Base-by-base conservation (phyloP, 2,797 vertebrate species). In the Mastacembelus armatus region DNA sequence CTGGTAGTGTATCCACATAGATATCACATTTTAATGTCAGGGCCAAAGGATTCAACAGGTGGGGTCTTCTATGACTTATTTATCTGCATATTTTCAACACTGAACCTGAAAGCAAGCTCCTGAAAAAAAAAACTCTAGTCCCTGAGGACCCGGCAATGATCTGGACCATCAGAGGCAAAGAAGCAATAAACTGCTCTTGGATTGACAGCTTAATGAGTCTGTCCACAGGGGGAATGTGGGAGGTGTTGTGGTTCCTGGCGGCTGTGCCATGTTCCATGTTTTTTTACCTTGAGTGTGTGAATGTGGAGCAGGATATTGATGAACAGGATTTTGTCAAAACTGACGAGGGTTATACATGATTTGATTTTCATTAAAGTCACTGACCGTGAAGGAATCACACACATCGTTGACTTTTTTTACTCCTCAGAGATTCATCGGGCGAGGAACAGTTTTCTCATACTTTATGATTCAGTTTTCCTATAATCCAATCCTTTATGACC, bases 121-220 rank as follows among this genome's bases (percentile, higher is more conserved):
- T 57, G 30, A 51, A 67, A 66, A 61, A 64, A 61, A 64, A 63
- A 32, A 54, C 3, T 32, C 27, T 58, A 40, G 18, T 71, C 32
- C 58, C 5, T 26, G 19, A 24, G 48, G 51, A 30, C 64, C 42
- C 29, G 10, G n/a, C 29, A 19, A 63, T 33, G 47, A 56, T 66
- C 42, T 36, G 19, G 38, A 22, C 54, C 39, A 39, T 5, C 35
- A 12, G 48, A 43, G 56, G 40, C 55, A 21, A 76, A 50, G 56
- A 30, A 35, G 22, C 61, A 22, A 21, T 67, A 38, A 74, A 58
- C 27, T 67, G 29, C 42, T 44, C 66, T 71, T 71, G 55, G 75
- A 71, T 51, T 80, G 83, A 84, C 80, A 75, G 76, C 66, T 65
- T 7, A 11, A 64, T 68, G 22, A 43, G 73, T 73, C 39, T 27